Conservation (phyloP, 1,140 invertebrate species). For the Acromyrmex heyeri region DNA sequence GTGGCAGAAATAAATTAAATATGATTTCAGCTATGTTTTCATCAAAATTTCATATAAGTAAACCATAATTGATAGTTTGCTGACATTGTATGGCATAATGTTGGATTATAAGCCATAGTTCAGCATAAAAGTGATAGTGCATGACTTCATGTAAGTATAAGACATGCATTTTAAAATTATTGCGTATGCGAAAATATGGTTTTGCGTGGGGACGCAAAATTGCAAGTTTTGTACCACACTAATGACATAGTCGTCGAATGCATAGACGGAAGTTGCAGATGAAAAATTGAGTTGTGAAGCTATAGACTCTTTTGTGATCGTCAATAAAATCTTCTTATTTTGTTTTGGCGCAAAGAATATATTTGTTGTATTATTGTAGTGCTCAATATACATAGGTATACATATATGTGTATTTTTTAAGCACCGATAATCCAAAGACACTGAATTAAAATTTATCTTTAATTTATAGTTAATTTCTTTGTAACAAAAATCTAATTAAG, state of each 20-base stretch:
- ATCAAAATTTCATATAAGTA: conserved; percentile 27
- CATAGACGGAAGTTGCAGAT: background rate
- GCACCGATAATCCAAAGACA: background rate
- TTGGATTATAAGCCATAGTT: background rate
- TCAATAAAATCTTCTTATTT: conserved; percentile 3
- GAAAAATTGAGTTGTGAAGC: conserved; percentile 1
- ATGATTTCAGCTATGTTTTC: conserved; percentile 14
- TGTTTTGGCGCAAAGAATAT: conserved; percentile 8
- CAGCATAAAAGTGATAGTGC: background rate
- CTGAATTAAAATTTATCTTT: conserved; percentile 8
- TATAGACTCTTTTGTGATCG: background rate
- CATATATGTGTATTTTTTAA: conserved; percentile 4
- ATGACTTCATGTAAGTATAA: background rate
- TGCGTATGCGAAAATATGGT: background rate
- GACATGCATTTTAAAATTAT: conserved; percentile 16
- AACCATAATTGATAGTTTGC: conserved; percentile 33
- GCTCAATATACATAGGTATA: background rate
- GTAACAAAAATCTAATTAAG: background rate
- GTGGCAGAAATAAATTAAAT: conserved; percentile 5
- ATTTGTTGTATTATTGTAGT: conserved; percentile 2
- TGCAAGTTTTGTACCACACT: background rate
- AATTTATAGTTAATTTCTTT: background rate
- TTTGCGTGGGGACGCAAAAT: background rate
- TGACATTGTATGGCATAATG: background rate
- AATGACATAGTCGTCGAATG: background rate